Evolutionary conservation across 2,797 vertebrate genomes (phyloP).

Genomic region (Eptatretus atami): DNA sequence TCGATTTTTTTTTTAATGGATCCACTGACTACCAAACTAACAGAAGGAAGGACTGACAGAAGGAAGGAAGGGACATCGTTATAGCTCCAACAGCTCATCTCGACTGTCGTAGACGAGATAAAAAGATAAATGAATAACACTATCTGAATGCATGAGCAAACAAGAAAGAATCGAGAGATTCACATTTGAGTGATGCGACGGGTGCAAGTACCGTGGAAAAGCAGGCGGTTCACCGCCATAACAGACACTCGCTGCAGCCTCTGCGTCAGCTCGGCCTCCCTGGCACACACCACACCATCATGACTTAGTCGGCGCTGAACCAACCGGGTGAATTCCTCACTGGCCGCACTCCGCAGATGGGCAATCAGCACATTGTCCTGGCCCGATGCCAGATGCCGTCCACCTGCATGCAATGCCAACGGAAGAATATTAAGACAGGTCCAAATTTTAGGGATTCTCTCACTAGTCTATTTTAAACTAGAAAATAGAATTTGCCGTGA

Average conservation of each 20-base stretch:
- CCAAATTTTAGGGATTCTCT: no score
- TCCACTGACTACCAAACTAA: no score
- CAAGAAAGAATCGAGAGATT: no score
- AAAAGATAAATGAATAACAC: slow-evolving; percentile 6
- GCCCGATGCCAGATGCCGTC: slow-evolving; percentile 14
- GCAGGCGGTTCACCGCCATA: slow-evolving; percentile 55
- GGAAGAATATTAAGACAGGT: no score
- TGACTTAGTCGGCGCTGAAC: slow-evolving; percentile 83
- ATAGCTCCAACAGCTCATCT: not conserved
- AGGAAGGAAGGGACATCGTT: no score
- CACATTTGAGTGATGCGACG: no score
- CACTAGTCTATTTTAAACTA: no score
- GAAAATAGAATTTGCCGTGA: no score
- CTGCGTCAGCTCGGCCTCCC: slow-evolving; percentile 51
- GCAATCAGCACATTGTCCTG: slow-evolving; percentile 55
- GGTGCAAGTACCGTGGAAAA: slow-evolving; percentile 36
- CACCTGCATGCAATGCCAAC: no score
- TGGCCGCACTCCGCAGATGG: slow-evolving; percentile 66
- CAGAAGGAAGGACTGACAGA: no score
- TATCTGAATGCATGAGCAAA: not conserved
- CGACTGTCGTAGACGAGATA: not conserved
- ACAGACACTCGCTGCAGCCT: slow-evolving; percentile 56
- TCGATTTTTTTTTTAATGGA: no score
- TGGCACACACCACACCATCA: slow-evolving; percentile 51
- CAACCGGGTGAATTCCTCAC: slow-evolving; percentile 62